Evolutionary conservation across 2,888 invertebrate genomes (phyloP).

Genomic region (Mesochorus sp.): DNA sequence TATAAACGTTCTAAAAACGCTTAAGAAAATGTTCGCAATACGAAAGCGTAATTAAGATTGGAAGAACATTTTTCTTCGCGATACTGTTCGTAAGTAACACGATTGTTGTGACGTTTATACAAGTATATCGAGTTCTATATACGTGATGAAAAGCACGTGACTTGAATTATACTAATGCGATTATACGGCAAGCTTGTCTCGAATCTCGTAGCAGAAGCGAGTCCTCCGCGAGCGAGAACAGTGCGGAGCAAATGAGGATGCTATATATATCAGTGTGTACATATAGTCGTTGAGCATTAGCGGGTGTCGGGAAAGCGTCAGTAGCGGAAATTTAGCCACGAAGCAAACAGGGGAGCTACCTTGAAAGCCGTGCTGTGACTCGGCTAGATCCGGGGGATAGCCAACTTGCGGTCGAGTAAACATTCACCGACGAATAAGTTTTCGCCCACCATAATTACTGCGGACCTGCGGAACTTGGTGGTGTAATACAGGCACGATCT

Average conservation of each 20-base stretch:
- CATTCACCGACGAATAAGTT: slow-evolving; percentile 61
- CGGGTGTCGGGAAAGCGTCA: neutral
- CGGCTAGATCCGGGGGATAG: slow-evolving; percentile 4
- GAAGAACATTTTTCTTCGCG: neutral
- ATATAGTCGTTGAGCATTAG: slow-evolving; percentile 25
- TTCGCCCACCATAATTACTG: slow-evolving; percentile 53
- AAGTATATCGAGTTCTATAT: neutral
- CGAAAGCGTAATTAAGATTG: slow-evolving; percentile 13
- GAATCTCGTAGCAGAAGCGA: neutral
- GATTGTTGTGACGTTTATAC: neutral
- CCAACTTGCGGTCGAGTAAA: slow-evolving; percentile 62
- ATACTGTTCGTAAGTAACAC: neutral
- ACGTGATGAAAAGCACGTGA: slow-evolving; percentile 10
- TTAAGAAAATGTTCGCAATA: slow-evolving; percentile 6
- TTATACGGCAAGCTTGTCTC: neutral
- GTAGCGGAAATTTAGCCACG: slow-evolving; percentile 29
- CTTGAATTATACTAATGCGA: slow-evolving; percentile 24
- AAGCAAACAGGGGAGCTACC: neutral
- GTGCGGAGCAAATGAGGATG: slow-evolving; percentile 6
- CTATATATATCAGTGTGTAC: neutral
- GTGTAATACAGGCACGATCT: slow-evolving; percentile 37
- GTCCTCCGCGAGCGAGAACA: slow-evolving; percentile 3
- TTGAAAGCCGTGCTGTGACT: neutral
- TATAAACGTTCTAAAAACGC: neutral
- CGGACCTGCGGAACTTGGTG: slow-evolving; percentile 29